Percentiles rank a stretch among this genome's conserved stretches.
Evolutionary conservation across 2,113 vertebrate species (phyloP).

Genomic region (Vidua chalybeata): DNA sequence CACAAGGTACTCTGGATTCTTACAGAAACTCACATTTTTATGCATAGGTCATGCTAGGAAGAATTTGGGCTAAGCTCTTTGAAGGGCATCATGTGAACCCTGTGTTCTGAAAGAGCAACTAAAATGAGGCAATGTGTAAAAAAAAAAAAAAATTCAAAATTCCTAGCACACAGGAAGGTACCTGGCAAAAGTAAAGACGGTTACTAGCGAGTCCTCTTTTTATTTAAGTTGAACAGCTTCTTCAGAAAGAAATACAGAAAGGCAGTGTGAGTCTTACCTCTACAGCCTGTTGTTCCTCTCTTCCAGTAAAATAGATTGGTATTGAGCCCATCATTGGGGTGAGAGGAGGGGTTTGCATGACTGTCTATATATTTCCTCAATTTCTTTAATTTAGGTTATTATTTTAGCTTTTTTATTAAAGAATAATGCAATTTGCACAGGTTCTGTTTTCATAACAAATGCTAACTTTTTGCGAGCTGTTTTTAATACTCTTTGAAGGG

Average conservation of each 20-base stretch:
- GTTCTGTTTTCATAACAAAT: neutral
- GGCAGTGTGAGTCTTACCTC: neutral
- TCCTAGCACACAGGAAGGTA: neutral
- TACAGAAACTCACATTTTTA: neutral
- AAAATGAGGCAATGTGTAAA: neutral
- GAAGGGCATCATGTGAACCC: neutral
- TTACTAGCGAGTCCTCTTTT: neutral
- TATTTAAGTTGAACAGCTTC: neutral
- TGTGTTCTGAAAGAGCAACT: neutral
- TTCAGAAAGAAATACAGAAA: neutral
- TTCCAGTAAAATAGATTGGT: neutral
- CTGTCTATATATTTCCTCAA: neutral
- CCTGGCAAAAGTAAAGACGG: neutral
- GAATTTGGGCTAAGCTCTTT: neutral
- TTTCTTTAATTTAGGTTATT: neutral
- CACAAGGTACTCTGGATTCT: neutral
- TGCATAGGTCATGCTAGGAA: neutral
- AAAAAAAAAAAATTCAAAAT: neutral
- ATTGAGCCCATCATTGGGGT: neutral
- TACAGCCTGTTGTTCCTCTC: fast-evolving
- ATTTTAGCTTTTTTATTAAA: neutral
- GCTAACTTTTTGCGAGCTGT: neutral
- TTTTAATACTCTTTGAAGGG: neutral
- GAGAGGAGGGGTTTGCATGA: neutral
- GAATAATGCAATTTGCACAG: neutral